Evolutionary conservation across 2,797 vertebrate species (phyloP).

Genomic region (Siniperca obscura): DNA sequence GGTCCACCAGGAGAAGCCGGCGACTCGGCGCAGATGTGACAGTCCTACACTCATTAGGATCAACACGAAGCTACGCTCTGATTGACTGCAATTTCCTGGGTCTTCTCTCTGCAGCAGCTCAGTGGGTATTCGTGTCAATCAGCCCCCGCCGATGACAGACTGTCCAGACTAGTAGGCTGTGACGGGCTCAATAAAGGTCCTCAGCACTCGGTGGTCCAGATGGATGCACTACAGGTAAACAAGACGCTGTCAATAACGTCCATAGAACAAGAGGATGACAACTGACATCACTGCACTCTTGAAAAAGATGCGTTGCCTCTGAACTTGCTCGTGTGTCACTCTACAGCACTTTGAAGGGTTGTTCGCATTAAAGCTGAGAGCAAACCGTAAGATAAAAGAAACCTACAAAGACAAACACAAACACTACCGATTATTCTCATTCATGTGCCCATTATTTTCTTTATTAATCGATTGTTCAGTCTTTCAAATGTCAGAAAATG

Average conservation of each 20-base stretch:
- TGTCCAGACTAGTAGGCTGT: conserved; percentile 7
- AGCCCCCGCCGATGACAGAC: conserved; percentile 10
- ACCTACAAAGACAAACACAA: too few relatives aligned
- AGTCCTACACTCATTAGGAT: conserved; percentile 32
- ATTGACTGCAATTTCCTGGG: conserved; percentile 41
- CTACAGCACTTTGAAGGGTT: too few relatives aligned
- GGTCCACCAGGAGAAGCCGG: conserved; percentile 13
- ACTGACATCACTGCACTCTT: neutral
- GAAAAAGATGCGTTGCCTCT: neutral
- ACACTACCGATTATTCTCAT: too few relatives aligned
- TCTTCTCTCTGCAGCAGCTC: conserved; percentile 21
- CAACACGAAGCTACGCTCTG: conserved; percentile 29
- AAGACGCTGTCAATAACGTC: conserved; percentile 3
- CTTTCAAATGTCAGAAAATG: too few relatives aligned
- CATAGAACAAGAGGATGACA: neutral
- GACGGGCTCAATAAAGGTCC: conserved; percentile 1
- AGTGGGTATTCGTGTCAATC: conserved; percentile 53
- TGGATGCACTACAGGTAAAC: conserved; percentile 29
- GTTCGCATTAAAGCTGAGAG: too few relatives aligned
- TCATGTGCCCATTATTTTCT: too few relatives aligned
- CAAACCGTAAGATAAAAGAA: too few relatives aligned
- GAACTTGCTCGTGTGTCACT: neutral
- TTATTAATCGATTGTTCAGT: too few relatives aligned
- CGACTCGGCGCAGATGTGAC: conserved; percentile 7
- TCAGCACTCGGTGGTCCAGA: conserved; percentile 6